Evolutionary conservation across 1,140 invertebrate genomes (phyloP), one percentile per base, ranked within the genome.

Genomic region (Drosophila pseudoananassae): DNA sequence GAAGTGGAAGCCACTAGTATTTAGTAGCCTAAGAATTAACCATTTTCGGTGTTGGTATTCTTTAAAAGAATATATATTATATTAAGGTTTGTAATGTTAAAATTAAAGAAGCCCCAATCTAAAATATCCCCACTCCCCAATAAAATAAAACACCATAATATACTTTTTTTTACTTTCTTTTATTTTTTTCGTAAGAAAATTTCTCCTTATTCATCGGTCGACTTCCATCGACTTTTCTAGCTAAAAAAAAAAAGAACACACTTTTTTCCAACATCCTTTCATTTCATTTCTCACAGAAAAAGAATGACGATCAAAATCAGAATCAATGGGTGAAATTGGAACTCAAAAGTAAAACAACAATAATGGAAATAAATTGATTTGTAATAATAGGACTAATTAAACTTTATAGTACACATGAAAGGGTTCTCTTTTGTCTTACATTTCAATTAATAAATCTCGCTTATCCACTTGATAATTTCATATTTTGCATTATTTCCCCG

Each of bases 331-430:
- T 27, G 20, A 27, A 27, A 27, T 15, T 1, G 5, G 29, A 38
- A 59, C 38, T 40, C 15, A 38, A 52, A 72, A 36, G 14, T 50
- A 43, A 49, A 72, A 63, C 50, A 54, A 46, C 9, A 43, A 49
- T n/a, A 25, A 25, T 15, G 46, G 4, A 14, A 51, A 51, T 47
- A 20, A 66, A 69, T 69, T 38, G 43, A 66, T 63, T 72, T 63
- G 60, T 63, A 57, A 56, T 74, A 55, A 64, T 64, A 73, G 36
- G 27, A 50, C 66, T 64, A 83, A 76, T 66, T 71, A 79, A 23
- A 63, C 56, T 73, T 47, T 85, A 84, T 84, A 54, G 69, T 77
- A 87, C 74, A 77, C 66, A 54, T 81, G 72, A 61, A 85, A 76
- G 9, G 57, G 23, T 65, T 63, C 53, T 43, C 23, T 36, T 49